Evolutionary conservation across 1,140 invertebrate species (phyloP).

Genomic region (Alviniconcha marisindica): DNA sequence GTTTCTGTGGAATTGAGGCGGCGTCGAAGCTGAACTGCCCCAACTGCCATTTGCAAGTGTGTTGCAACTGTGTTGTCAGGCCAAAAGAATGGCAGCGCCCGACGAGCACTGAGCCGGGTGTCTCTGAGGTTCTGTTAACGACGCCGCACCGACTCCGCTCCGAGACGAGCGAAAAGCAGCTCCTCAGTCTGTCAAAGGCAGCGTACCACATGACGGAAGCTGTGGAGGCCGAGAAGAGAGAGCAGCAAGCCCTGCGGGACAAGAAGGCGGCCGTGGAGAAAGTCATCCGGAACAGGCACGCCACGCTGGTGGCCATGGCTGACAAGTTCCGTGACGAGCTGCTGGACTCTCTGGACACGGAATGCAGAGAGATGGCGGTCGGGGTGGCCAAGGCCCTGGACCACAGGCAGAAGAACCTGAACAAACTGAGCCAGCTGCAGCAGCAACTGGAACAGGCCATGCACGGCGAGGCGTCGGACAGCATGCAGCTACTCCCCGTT

Average conservation of each 20-base stretch:
- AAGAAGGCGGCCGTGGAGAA: neutral
- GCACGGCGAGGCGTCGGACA: too few relatives aligned
- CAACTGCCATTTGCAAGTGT: neutral
- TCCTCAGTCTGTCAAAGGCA: too few relatives aligned
- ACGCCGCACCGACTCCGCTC: too few relatives aligned
- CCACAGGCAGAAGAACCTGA: neutral
- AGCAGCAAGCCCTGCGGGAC: neutral
- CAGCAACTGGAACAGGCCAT: neutral
- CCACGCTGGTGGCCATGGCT: neutral
- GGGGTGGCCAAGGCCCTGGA: neutral
- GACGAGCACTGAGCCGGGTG: neutral
- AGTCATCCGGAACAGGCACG: neutral
- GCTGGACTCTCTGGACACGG: neutral
- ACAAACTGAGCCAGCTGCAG: neutral
- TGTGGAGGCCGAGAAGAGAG: neutral
- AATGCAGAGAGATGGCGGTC: neutral
- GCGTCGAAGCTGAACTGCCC: neutral
- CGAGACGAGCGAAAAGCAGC: too few relatives aligned
- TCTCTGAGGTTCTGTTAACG: too few relatives aligned
- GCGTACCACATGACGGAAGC: neutral
- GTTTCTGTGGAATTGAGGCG: too few relatives aligned
- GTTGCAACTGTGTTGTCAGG: neutral
- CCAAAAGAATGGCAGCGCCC: neutral
- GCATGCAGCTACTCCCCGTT: neutral
- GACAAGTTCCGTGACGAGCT: neutral